Evolutionary conservation across 2,888 invertebrate genomes (phyloP).

Genomic region (Eupelmus urozonus): DNA sequence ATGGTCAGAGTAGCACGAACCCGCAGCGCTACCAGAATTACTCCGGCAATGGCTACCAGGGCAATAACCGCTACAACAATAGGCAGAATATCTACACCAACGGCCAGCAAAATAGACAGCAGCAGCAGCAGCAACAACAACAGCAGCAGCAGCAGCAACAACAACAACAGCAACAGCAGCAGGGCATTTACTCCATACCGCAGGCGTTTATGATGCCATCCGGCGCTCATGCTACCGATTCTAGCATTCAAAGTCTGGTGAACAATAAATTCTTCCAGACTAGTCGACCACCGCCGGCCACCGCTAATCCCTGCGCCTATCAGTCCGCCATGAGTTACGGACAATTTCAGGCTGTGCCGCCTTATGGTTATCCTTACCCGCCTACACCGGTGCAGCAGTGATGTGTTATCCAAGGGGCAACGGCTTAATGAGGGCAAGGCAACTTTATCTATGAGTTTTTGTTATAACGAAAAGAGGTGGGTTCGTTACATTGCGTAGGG

Average conservation of each 20-base stretch:
- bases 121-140: slow-evolving; percentile 74
- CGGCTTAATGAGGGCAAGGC: slow-evolving; percentile 21
- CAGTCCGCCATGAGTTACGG: slow-evolving; percentile 82
- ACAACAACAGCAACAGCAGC: slow-evolving; percentile 73
- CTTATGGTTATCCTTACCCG: slow-evolving; percentile 82
- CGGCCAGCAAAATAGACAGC: slow-evolving; percentile 77
- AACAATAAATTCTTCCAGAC: slow-evolving; percentile 87
- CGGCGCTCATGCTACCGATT: slow-evolving; percentile 74
- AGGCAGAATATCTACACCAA: slow-evolving; percentile 58
- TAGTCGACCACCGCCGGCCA: slow-evolving; percentile 80
- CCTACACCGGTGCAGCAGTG: slow-evolving; percentile 88
- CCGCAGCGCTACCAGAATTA: slow-evolving; percentile 70
- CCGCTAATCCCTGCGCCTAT: slow-evolving; percentile 81
- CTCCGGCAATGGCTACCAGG: slow-evolving; percentile 68
- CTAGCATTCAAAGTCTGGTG: slow-evolving; percentile 79
- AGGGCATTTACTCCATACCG: slow-evolving; percentile 76
- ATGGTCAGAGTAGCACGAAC: slow-evolving; percentile 65
- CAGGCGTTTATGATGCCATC: slow-evolving; percentile 78
- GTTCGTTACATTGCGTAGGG: slow-evolving; percentile 44
- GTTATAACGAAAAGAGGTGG: slow-evolving; percentile 53
- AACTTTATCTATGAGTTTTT: slow-evolving; percentile 26
- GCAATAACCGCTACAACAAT: slow-evolving; percentile 69
- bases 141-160: slow-evolving; percentile 78
- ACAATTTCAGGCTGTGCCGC: slow-evolving; percentile 84
- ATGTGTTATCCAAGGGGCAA: slow-evolving; percentile 68